These are phyloP conservation scores for Nylanderia fulva DNA, from an alignment of 1,140 invertebrate genomes.

Conservation along the genomic window DNA sequence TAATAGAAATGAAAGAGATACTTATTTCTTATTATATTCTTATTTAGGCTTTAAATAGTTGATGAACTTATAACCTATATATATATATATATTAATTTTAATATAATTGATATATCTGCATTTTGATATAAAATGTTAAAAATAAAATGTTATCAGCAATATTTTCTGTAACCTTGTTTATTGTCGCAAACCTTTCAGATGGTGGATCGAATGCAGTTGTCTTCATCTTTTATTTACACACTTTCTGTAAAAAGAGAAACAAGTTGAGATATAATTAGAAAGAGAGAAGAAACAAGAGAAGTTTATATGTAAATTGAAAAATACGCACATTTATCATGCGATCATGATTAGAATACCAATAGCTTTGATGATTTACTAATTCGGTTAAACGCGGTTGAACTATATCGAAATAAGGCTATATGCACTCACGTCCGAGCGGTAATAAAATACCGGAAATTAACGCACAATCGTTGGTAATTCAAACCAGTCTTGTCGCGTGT, in stretches of 20 bases:
- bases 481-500: neutral
- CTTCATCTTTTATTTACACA: neutral
- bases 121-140: slow-evolving; percentile 7
- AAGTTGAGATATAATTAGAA: neutral
- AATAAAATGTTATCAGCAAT: neutral
- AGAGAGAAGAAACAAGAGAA: neutral
- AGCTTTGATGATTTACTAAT: neutral
- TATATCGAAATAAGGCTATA: neutral
- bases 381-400: too few relatives aligned
- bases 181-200: neutral
- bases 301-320: neutral
- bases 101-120: neutral
- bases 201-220: too few relatives aligned
- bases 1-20: too few relatives aligned
- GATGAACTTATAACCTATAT: too few relatives aligned
- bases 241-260: neutral
- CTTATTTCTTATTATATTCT: too few relatives aligned
- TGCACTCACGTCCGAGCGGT: neutral
- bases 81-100: neutral
- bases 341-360: neutral
- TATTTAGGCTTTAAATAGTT: too few relatives aligned
- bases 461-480: neutral
- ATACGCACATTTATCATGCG: neutral
- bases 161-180: neutral
- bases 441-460: neutral